phyloP scores from a whole-genome alignment of 2,888 invertebrate genomes.

The Agrochola lota region DNA sequence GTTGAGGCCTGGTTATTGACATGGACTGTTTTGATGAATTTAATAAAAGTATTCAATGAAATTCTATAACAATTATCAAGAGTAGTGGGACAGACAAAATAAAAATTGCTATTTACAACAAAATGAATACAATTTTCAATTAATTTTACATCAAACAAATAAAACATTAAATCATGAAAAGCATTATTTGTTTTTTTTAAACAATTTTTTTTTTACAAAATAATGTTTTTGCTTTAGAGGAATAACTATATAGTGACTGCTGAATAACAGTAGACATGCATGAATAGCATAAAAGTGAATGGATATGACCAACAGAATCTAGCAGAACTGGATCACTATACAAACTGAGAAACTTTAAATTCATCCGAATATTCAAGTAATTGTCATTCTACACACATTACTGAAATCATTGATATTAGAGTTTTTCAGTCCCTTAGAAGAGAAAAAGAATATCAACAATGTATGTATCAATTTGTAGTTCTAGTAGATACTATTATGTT shows the following conservation, averaged over 20 bases:
- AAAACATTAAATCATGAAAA: conserved; percentile 1
- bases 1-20: conserved; percentile 6
- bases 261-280: not conserved
- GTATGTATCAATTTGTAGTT: not conserved
- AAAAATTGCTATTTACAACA: not conserved
- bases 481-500: not conserved
- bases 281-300: not conserved
- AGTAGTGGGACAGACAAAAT: not conserved
- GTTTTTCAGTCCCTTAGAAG: not conserved
- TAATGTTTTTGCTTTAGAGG: no score
- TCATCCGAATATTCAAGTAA: not conserved
- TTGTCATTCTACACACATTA: not conserved
- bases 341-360: not conserved
- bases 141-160: not conserved
- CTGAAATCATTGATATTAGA: not conserved
- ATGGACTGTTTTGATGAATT: not conserved
- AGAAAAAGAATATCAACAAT: not conserved
- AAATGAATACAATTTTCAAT: not conserved
- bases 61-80: not conserved
- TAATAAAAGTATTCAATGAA: not conserved
- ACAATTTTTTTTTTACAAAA: no score
- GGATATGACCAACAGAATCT: not conserved
- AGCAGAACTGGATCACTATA: not conserved
- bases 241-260: not conserved
- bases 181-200: not conserved